Evolutionary conservation across 1,140 invertebrate genomes (phyloP).

Genomic region (Drosophila equinoxialis): DNA sequence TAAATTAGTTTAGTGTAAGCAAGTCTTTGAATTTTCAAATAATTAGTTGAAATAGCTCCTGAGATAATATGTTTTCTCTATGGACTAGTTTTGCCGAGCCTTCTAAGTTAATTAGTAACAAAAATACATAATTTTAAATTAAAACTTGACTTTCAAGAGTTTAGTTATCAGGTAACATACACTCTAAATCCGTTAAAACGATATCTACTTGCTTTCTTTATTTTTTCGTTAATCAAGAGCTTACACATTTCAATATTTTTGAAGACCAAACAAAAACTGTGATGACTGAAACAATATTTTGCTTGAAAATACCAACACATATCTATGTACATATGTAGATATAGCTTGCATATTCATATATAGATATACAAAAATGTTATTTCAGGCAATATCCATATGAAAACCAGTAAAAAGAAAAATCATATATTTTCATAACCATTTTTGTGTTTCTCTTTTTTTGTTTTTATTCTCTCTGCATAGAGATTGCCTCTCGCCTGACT

Average conservation of each 20-base stretch:
- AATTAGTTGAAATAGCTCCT: too few relatives aligned
- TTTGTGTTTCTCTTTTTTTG: neutral
- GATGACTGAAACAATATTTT: slow-evolving; percentile 4
- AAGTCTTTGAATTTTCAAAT: too few relatives aligned
- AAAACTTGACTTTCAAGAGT: too few relatives aligned
- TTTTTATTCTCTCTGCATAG: neutral
- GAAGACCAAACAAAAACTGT: neutral
- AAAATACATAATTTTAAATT: too few relatives aligned
- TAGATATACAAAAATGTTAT: neutral
- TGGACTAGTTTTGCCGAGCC: too few relatives aligned
- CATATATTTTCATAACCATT: slow-evolving; percentile 10
- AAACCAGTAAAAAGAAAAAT: neutral
- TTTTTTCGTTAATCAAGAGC: neutral
- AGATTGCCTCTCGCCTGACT: neutral
- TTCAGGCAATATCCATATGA: neutral
- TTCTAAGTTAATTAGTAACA: too few relatives aligned
- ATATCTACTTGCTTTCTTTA: neutral
- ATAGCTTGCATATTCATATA: neutral
- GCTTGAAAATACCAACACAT: neutral
- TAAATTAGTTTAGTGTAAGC: too few relatives aligned
- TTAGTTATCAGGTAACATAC: too few relatives aligned
- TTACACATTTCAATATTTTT: neutral
- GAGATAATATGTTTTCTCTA: too few relatives aligned
- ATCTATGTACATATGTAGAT: neutral
- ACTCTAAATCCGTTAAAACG: too few relatives aligned